Evolutionary conservation across 2,113 vertebrate species (phyloP).

Genomic region (Gila orcuttii): DNA sequence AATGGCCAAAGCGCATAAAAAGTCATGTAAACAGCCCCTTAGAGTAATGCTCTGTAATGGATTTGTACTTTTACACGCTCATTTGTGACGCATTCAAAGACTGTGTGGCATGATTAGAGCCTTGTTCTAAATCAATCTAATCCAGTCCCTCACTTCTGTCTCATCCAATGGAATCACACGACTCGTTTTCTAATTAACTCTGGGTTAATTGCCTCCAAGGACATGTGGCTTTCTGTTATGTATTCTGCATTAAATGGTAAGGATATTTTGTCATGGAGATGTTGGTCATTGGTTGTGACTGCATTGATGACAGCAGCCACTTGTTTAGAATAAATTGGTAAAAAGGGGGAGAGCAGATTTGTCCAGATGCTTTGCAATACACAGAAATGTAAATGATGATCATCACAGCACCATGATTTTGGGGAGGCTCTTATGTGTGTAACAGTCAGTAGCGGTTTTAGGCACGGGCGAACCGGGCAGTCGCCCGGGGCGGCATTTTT

Average conservation of each 20-base stretch:
- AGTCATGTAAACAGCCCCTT: too few relatives aligned
- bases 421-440: constrained; percentile 2
- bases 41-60: constrained; percentile 3
- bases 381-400: constrained; percentile 46
- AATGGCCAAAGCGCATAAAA: too few relatives aligned
- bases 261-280: neutral
- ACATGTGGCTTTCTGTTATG: neutral
- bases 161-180: constrained; percentile 39
- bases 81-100: constrained; percentile 12
- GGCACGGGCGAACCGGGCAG: too few relatives aligned
- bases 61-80: neutral
- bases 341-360: constrained; percentile 21
- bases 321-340: constrained; percentile 49
- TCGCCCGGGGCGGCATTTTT: too few relatives aligned
- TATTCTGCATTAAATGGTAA: constrained; percentile 29
- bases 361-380: constrained; percentile 50
- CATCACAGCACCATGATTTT: neutral
- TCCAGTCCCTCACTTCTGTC: constrained; percentile 8
- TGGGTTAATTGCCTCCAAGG: constrained; percentile 52
- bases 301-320: constrained; percentile 19
- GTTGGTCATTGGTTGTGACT: constrained; percentile 38
- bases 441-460: neutral
- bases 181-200: constrained; percentile 53
- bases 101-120: neutral
- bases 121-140: neutral